These are phyloP conservation scores for Trachelus iudaicus DNA, from an alignment of 2,888 invertebrate species.

Conservation along the genomic window DNA sequence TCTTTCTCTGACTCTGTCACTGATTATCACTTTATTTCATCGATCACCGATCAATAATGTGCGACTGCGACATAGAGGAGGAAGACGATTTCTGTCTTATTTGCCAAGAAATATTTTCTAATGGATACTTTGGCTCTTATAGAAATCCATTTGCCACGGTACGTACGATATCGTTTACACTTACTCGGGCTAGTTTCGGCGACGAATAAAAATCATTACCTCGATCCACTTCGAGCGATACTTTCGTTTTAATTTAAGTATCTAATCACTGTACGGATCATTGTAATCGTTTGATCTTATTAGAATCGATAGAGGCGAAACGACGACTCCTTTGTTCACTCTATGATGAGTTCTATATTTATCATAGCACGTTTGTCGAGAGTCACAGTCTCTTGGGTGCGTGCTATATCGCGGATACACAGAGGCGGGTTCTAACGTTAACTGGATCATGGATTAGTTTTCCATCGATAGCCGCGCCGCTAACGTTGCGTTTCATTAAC, in stretches of 20 bases:
- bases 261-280: not conserved
- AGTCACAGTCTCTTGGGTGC: not conserved
- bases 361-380: not conserved
- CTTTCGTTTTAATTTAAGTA: not conserved
- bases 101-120: constrained; percentile 21
- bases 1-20: not conserved
- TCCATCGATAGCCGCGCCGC: constrained; percentile 29
- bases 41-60: not conserved
- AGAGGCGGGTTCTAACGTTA: constrained; percentile 32
- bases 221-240: not conserved
- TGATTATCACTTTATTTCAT: not conserved
- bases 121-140: constrained; percentile 26
- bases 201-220: not conserved
- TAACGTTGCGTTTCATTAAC: not conserved
- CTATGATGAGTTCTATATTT: not conserved
- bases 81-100: not conserved
- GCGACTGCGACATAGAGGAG: not conserved
- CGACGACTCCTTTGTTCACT: not conserved
- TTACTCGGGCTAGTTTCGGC: not conserved
- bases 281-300: not conserved
- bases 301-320: not conserved
- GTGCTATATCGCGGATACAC: constrained; percentile 17
- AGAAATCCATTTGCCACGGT: not conserved
- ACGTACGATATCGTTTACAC: not conserved
- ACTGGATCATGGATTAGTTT: constrained; percentile 38